phyloP scores from a whole-genome alignment of 2,888 invertebrate species.

The Mechanitis messenoides region DNA sequence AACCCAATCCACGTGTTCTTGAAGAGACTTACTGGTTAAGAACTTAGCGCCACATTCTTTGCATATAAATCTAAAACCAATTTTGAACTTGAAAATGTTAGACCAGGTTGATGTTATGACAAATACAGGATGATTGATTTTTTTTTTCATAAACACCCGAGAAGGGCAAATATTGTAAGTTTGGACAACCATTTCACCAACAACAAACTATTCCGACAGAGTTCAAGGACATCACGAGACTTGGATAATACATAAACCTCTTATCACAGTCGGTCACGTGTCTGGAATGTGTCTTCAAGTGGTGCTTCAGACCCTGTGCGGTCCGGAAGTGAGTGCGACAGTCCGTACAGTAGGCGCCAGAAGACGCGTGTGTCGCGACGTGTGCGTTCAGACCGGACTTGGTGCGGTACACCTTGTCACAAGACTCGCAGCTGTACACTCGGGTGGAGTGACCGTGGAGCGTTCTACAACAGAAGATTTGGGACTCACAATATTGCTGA shows the following conservation, averaged over 20 bases:
- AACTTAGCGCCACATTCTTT: constrained; percentile 51
- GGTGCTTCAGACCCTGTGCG: constrained; percentile 38
- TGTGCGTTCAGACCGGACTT: constrained; percentile 31
- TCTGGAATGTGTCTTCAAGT: constrained; percentile 46
- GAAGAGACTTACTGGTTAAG: constrained; percentile 39
- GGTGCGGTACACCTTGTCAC: constrained; percentile 32
- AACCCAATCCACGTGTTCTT: constrained; percentile 54
- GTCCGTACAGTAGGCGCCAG: constrained; percentile 28
- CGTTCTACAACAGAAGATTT: constrained; percentile 18
- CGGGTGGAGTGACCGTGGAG: constrained; percentile 32
- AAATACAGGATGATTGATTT: too few species aligned
- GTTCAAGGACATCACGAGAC: too few species aligned
- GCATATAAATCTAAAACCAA: constrained; percentile 46
- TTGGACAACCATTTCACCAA: too few species aligned
- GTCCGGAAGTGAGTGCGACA: constrained; percentile 39
- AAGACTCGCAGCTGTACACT: constrained; percentile 27
- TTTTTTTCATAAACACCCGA: too few species aligned
- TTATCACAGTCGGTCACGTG: constrained; percentile 43
- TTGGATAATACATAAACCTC: constrained; percentile 33
- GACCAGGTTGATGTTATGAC: too few species aligned
- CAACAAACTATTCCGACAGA: too few species aligned
- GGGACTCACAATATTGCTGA: background rate
- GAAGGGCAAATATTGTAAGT: too few species aligned
- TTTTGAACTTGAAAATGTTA: too few species aligned
- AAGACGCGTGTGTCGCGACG: constrained; percentile 31